These are phyloP conservation scores for Pseudocheirus occidentalis DNA, from an alignment of 2,797 vertebrate genomes.

Conservation along the genomic window DNA sequence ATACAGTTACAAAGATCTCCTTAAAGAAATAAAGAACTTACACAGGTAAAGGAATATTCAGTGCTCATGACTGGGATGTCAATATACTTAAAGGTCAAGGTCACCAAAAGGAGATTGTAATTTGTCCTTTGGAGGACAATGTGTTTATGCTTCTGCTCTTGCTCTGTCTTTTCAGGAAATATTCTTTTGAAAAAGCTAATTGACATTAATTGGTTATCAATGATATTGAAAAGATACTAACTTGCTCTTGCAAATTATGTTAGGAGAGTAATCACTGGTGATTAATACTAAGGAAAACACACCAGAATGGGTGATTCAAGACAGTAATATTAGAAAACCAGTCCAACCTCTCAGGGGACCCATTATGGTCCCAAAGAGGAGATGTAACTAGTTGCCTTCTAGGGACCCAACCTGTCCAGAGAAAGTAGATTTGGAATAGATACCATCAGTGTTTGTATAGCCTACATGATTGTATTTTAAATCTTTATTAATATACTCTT, in stretches of 20 bases:
- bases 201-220: background rate
- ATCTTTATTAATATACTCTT: background rate
- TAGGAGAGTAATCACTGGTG: background rate
- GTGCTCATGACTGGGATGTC: background rate
- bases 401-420: background rate
- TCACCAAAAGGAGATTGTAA: no score
- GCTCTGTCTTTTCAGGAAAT: background rate
- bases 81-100: background rate
- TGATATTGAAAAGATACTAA: background rate
- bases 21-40: background rate
- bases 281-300: background rate
- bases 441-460: background rate
- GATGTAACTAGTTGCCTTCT: background rate
- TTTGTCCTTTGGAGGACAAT: background rate
- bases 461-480: background rate
- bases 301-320: background rate
- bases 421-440: background rate
- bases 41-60: background rate
- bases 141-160: background rate
- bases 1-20: background rate
- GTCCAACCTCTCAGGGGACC: background rate
- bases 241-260: background rate
- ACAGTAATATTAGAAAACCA: background rate
- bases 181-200: background rate
- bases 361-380: background rate